phyloP scores from a whole-genome alignment of 2,888 invertebrate species.

The Hemaris fuciformis region DNA sequence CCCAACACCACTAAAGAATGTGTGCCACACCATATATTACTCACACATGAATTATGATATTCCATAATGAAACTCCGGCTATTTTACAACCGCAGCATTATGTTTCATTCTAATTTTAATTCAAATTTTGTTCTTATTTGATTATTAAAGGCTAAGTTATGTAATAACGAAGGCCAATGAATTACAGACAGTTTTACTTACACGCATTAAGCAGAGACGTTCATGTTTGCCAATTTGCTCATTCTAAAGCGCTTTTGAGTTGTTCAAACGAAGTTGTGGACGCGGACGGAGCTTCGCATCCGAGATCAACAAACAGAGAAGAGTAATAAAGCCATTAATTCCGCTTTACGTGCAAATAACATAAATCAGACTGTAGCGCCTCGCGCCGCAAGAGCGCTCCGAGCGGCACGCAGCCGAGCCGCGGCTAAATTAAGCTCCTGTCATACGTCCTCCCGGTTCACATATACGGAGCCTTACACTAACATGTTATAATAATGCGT shows the following conservation, averaged over 20 bases:
- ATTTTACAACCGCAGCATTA: conserved; percentile 49
- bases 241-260: conserved; percentile 56
- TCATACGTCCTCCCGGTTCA: conserved; percentile 60
- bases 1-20: conserved; percentile 40
- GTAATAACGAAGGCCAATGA: background rate
- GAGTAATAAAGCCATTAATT: conserved; percentile 80
- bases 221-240: conserved; percentile 52
- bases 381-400: conserved; percentile 68
- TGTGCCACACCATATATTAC: conserved; percentile 70
- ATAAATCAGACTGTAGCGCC: conserved; percentile 77
- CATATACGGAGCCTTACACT: conserved; percentile 30
- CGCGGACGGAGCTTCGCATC: conserved; percentile 52
- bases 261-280: conserved; percentile 56
- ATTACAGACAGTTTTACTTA: background rate
- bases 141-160: background rate
- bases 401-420: conserved; percentile 57
- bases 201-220: background rate
- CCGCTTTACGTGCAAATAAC: conserved; percentile 79
- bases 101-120: conserved; percentile 19
- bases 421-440: conserved; percentile 67
- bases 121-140: background rate
- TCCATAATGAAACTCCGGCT: conserved; percentile 66
- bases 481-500: conserved; percentile 5
- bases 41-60: conserved; percentile 72
- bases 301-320: conserved; percentile 74